Base-by-base conservation (phyloP, 2,888 invertebrate genomes). In the Pristionchus fissidentatus region DNA sequence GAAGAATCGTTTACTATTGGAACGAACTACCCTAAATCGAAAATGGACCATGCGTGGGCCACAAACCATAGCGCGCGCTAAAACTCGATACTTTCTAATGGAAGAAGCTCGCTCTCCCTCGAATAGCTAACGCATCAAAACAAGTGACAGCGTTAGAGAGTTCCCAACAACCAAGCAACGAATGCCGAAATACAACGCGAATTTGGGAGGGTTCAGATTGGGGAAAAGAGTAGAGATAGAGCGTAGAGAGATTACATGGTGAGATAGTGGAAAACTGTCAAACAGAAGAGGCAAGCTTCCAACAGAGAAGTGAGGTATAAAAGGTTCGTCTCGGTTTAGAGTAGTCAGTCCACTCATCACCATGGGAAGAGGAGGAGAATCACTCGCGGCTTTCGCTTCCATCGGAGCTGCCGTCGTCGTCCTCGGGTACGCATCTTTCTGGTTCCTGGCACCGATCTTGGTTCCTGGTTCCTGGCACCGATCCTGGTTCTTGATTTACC, bases 311-410 rank as follows among this genome's bases (percentile, higher is more conserved):
- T n/a, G n/a, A n/a, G n/a, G 41, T 70, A 70, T 70, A 70, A 70
- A 70, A n/a, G 70, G 38, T n/a, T 3, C 26, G 2, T 22, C n/a
- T 26, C 13, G 7, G 5, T 0, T 0, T 5, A 35, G 70, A 70
- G 26, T 41, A n/a, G 70, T 41, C 70, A 70, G 70, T 70, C 70
- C 41, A 41, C 7, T 13, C 55, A n/a, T 26, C 49, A 62, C 35
- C 80, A 81, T 81, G 80, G 80, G 80, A 81, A 38, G 57, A 79
- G 49, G 49, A 19, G 35, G 55, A 35, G 80, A 81, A 35, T 35
- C 80, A 32, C 22, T 62, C n/a, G 62, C 62, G 19, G 80, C 80
- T 7, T 81, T 38, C 62, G 62, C 62, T 13, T 81, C 62, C 32
- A 52, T 81, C 62, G 32, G 43, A 29, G 60, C 80, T 13, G 80